phyloP scores from a whole-genome alignment of 2,113 vertebrate genomes.

The Sapajus apella region DNA sequence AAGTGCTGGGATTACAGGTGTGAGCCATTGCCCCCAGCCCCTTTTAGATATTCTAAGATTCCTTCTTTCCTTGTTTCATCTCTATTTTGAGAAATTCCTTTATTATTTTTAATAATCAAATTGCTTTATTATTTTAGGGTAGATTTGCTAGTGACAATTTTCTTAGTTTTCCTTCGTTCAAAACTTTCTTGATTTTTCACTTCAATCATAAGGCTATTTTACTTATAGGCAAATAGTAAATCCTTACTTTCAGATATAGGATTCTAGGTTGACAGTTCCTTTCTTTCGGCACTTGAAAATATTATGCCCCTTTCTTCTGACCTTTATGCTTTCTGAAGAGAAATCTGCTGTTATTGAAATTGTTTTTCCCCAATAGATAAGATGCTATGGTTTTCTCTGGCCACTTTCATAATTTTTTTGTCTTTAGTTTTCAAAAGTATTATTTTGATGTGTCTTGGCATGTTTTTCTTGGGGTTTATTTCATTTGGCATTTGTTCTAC shows the following conservation, averaged over 20 bases:
- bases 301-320: neutral
- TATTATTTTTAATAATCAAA: neutral
- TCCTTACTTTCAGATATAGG: too few species aligned
- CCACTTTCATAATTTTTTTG: neutral
- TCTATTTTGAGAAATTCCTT: neutral
- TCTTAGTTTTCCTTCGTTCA: neutral
- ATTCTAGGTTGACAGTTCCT: neutral
- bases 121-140: neutral
- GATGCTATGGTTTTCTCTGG: neutral
- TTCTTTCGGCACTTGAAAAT: neutral
- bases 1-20: too few species aligned
- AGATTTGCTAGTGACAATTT: neutral
- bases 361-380: neutral
- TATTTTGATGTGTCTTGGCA: neutral
- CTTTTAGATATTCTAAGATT: neutral
- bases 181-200: neutral
- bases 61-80: neutral
- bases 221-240: neutral
- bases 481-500: neutral
- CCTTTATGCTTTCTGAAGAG: neutral
- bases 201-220: neutral
- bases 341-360: neutral
- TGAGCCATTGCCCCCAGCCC: too few species aligned
- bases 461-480: neutral
- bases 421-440: neutral